Conservation (phyloP, 2,113 vertebrate genomes). For the Gymnorhina tibicen region DNA sequence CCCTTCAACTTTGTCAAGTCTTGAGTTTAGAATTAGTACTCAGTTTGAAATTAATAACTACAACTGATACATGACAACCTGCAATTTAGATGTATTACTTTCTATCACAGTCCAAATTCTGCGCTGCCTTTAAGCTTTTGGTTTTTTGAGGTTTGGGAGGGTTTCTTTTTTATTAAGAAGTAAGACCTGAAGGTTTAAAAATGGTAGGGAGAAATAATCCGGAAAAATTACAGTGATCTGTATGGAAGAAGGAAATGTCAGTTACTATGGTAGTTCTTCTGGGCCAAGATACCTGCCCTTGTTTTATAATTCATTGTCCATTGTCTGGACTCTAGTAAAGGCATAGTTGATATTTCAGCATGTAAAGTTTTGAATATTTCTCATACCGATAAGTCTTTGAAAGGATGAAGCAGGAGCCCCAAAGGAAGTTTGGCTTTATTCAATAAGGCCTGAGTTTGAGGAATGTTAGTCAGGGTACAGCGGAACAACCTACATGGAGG, state of each 20-base stretch:
- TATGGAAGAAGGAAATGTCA: neutral
- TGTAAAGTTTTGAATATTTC: constrained; percentile 3
- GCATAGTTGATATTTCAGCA: neutral
- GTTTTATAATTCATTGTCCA: neutral
- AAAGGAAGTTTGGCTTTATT: constrained; percentile 98
- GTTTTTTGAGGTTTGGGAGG: neutral
- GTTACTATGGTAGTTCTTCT: neutral
- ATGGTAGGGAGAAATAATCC: neutral
- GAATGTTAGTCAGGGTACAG: constrained; percentile 91
- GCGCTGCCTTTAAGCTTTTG: neutral
- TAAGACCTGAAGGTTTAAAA: neutral
- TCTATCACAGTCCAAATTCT: neutral
- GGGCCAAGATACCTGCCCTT: neutral
- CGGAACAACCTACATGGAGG: constrained; percentile 86
- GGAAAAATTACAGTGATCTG: neutral
- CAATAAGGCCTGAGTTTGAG: constrained; percentile 93
- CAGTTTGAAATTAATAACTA: neutral
- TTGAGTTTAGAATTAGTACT: neutral
- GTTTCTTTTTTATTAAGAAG: neutral
- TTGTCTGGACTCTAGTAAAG: neutral
- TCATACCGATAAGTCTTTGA: constrained; percentile 96
- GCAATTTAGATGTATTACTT: neutral
- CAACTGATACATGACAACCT: neutral
- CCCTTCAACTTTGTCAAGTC: neutral
- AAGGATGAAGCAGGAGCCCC: constrained; percentile 94